phyloP scores from a whole-genome alignment of 2,113 vertebrate species.

The Taxidea taxus region DNA sequence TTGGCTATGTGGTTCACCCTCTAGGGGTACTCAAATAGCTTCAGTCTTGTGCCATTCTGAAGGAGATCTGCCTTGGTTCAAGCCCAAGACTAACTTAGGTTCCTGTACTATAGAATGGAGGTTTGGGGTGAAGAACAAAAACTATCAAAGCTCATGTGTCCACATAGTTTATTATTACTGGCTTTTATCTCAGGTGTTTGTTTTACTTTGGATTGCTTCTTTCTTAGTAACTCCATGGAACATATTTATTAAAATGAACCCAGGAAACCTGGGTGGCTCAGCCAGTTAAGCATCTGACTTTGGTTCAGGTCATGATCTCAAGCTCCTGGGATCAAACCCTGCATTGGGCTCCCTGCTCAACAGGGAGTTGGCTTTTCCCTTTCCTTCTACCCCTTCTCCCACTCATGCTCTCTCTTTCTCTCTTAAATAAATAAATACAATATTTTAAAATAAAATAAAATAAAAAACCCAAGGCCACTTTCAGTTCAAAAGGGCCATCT shows the following conservation, averaged over 20 bases:
- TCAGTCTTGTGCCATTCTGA: not conserved
- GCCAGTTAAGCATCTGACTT: not conserved
- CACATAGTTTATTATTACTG: not conserved
- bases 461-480: not conserved
- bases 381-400: not conserved
- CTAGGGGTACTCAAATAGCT: not conserved
- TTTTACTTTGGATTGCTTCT: not conserved
- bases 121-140: not conserved
- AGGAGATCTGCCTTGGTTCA: not conserved
- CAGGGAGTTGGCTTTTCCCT: not conserved
- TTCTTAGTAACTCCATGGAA: not conserved
- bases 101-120: not conserved
- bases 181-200: not conserved
- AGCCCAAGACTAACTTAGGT: not conserved
- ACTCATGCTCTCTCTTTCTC: not conserved
- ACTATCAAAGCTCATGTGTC: not conserved
- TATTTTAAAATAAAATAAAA: not conserved
- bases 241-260: not conserved
- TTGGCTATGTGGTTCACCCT: not conserved
- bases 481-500: not conserved
- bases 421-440: not conserved
- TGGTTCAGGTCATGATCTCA: not conserved
- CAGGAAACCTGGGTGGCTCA: not conserved
- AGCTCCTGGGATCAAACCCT: not conserved
- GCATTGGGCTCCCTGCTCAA: not conserved